Evolutionary conservation across 2,797 vertebrate genomes (phyloP).

Genomic region (Helicolenus hilgendorfi): DNA sequence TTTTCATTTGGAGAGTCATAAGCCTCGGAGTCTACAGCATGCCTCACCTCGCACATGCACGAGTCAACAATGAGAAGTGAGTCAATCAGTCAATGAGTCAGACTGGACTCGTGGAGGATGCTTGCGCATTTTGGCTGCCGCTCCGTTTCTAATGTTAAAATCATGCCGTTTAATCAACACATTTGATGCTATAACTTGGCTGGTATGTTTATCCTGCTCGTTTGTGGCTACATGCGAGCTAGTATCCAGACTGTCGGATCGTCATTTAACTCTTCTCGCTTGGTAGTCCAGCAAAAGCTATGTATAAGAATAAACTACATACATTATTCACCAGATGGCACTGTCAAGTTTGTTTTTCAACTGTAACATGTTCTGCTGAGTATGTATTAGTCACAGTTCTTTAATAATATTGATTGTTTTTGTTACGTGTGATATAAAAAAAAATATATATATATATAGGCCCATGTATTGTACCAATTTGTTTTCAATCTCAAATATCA

Average conservation of each 20-base stretch:
- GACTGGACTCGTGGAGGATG: too few relatives aligned
- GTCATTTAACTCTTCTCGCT: not conserved
- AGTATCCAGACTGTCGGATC: not conserved
- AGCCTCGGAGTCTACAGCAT: constrained; percentile 6
- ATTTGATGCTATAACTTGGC: too few relatives aligned
- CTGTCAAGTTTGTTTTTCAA: not conserved
- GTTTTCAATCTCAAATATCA: not conserved
- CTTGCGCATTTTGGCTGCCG: too few relatives aligned
- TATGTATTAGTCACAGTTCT: not conserved
- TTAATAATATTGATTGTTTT: not conserved
- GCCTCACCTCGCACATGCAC: not conserved
- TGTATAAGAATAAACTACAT: not conserved
- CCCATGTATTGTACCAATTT: not conserved
- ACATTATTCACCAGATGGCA: too few relatives aligned
- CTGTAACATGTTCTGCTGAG: not conserved
- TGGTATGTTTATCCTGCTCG: too few relatives aligned
- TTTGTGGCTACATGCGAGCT: too few relatives aligned
- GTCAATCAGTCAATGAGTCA: not conserved
- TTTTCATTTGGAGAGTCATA: constrained; percentile 16
- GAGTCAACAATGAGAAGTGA: constrained; percentile 8
- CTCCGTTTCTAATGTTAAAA: too few relatives aligned
- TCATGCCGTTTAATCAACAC: too few relatives aligned
- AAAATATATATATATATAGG: not conserved
- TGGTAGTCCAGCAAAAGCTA: not conserved
- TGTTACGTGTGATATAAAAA: not conserved